Evolutionary conservation across 2,113 vertebrate species (phyloP).

Genomic region (Scophthalmus maximus): DNA sequence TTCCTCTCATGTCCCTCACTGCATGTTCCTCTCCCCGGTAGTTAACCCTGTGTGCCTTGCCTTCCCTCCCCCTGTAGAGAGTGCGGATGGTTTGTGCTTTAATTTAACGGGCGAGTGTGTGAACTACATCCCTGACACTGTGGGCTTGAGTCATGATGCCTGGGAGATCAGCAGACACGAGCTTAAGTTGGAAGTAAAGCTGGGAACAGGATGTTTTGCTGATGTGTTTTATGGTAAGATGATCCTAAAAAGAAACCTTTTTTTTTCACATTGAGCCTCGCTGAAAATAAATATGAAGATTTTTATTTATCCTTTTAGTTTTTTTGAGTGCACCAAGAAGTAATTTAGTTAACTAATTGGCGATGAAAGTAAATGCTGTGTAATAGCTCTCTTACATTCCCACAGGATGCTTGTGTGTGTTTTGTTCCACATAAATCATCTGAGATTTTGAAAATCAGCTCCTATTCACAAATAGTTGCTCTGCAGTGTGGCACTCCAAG

Average conservation of each 20-base stretch:
- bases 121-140: conserved; percentile 93
- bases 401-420: no score
- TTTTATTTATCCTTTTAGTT: background rate
- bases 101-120: conserved; percentile 95
- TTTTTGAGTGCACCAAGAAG: conserved; percentile 5
- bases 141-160: conserved; percentile 98
- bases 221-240: conserved; percentile 99
- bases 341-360: background rate
- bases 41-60: conserved; percentile 91
- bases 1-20: conserved; percentile 87
- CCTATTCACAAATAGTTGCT: background rate
- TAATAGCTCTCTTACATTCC: background rate
- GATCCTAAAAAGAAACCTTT: conserved; percentile 14
- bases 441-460: no score
- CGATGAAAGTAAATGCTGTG: background rate
- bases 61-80: conserved; percentile 90
- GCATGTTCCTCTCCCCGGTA: conserved; percentile 88
- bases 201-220: conserved; percentile 99
- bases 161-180: conserved; percentile 94
- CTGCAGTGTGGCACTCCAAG: background rate
- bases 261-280: background rate
- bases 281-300: background rate
- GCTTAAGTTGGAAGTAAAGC: conserved; percentile 92
- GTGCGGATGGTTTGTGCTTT: conserved; percentile 99
- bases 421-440: no score